phyloP scores from a whole-genome alignment of 2,113 vertebrate genomes.

The Holacanthus passer region DNA sequence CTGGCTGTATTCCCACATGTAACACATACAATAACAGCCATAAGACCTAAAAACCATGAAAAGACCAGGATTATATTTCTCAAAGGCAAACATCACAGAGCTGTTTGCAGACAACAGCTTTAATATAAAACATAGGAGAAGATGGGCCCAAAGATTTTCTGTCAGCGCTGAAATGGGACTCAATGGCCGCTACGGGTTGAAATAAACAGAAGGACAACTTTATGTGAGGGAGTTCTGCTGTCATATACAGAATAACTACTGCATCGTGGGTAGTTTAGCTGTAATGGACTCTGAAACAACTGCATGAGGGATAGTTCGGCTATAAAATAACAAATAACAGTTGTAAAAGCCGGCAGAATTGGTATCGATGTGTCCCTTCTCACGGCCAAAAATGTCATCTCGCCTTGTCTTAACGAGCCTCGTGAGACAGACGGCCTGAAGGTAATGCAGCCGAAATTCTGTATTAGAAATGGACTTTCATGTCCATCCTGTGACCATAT shows the following conservation, averaged over 20 bases:
- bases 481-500: slow-evolving; percentile 33
- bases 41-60: neutral
- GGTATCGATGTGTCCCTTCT: slow-evolving; percentile 19
- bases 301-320: slow-evolving; percentile 13
- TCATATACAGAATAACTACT: neutral
- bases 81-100: slow-evolving; percentile 2
- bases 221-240: slow-evolving; percentile 8
- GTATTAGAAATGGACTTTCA: slow-evolving; percentile 7
- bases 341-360: slow-evolving; percentile 14
- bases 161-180: slow-evolving; percentile 29
- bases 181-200: neutral
- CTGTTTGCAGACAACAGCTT: neutral
- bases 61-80: neutral
- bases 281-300: slow-evolving; percentile 30
- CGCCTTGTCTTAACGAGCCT: slow-evolving; percentile 49
- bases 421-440: slow-evolving; percentile 52
- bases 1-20: neutral
- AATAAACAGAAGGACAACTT: neutral
- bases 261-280: slow-evolving; percentile 21
- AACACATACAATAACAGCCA: neutral
- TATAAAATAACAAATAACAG: slow-evolving; percentile 40
- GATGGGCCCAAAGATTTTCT: slow-evolving; percentile 28
- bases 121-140: neutral
- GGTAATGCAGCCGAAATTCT: neutral
- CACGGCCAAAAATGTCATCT: neutral